Conservation (phyloP, 2,797 vertebrate species). For the Erethizon dorsatum region DNA sequence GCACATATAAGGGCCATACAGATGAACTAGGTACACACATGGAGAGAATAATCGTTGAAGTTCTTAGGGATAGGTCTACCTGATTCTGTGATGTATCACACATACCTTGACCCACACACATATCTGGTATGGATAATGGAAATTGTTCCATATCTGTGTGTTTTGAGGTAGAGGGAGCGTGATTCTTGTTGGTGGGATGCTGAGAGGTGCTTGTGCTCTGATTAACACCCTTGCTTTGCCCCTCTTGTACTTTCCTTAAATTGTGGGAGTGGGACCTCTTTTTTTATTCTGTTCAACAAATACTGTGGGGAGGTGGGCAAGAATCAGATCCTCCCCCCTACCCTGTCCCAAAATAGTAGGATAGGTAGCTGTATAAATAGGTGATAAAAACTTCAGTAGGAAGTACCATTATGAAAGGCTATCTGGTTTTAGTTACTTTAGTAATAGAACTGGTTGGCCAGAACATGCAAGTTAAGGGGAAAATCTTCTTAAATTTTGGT, state of each 20-base stretch:
- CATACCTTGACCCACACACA: background rate
- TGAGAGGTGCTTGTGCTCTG: background rate
- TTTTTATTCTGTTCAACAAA: background rate
- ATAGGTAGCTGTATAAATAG: background rate
- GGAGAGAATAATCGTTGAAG: background rate
- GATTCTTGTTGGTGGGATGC: background rate
- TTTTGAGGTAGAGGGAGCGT: background rate
- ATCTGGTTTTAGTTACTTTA: conserved; percentile 40
- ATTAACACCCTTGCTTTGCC: background rate
- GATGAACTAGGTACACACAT: background rate
- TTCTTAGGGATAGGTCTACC: background rate
- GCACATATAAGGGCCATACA: background rate
- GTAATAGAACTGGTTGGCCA: conserved; percentile 49
- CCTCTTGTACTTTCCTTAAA: background rate
- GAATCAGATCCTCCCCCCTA: background rate
- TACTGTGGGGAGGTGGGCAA: background rate
- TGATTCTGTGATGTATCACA: background rate
- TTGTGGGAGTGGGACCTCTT: background rate
- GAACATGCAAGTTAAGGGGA: background rate
- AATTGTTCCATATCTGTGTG: background rate
- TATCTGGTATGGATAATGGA: background rate
- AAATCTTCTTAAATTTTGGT: background rate
- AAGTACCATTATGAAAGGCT: conserved; percentile 38
- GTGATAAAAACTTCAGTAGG: conserved; percentile 4
- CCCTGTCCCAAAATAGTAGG: background rate